phyloP scores from a whole-genome alignment of 1,140 invertebrate genomes.

The Cotesia vestalis region DNA sequence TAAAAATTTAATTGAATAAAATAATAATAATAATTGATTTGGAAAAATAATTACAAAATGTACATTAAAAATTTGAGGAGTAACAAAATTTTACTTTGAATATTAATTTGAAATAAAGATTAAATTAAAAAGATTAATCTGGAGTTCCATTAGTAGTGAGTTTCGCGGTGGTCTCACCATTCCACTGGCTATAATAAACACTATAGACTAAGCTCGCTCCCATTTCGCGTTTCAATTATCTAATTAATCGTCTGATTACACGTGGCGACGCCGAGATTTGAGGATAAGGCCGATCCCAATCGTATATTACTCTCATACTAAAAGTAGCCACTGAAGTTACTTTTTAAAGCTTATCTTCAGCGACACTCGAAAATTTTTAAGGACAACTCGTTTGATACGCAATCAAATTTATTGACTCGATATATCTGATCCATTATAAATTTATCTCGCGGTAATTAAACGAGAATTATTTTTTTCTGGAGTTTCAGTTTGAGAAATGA shows the following conservation, averaged over 20 bases:
- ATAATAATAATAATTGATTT: neutral
- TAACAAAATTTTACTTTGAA: too few relatives aligned
- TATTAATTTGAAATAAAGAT: constrained; percentile 32
- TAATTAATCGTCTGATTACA: constrained; percentile 38
- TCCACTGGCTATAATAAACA: too few relatives aligned
- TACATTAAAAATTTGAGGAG: too few relatives aligned
- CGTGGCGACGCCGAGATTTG: constrained; percentile 28
- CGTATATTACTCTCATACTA: neutral
- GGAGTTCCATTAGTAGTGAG: constrained; percentile 45
- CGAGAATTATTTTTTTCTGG: neutral
- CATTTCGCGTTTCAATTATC: constrained; percentile 36
- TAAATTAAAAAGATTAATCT: constrained; percentile 56
- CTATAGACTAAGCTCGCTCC: constrained; percentile 1
- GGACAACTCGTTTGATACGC: constrained; percentile 19
- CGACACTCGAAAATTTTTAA: constrained; percentile 1
- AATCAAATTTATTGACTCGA: constrained; percentile 21
- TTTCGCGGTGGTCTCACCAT: constrained; percentile 33
- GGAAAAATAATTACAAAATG: too few relatives aligned
- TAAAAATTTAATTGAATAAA: neutral
- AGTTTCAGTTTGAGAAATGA: neutral
- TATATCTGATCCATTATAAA: constrained; percentile 3
- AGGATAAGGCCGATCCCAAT: constrained; percentile 28
- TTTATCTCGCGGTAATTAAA: neutral
- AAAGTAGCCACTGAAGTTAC: neutral
- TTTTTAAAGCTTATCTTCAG: neutral